phyloP scores from a whole-genome alignment of 2,888 invertebrate species.

The Torymus tubicola region DNA sequence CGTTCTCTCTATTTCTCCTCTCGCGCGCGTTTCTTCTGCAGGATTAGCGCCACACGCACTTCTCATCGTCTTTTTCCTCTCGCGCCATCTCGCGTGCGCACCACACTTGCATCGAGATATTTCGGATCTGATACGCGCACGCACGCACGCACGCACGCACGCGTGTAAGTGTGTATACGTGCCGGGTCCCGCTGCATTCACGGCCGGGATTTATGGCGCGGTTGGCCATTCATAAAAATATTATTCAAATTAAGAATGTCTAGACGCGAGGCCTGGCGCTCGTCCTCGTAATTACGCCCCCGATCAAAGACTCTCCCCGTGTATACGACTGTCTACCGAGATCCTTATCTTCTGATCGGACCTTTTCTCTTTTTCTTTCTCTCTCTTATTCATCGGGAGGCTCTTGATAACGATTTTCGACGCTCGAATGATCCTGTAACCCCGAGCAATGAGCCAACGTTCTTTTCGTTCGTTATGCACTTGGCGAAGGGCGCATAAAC shows the following conservation, averaged over 20 bases:
- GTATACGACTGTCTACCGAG: background rate
- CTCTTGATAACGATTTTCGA: constrained; percentile 49
- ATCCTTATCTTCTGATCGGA: constrained; percentile 38
- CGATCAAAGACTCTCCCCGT: constrained; percentile 37
- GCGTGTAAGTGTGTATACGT: constrained; percentile 44
- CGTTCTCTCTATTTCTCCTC: constrained; percentile 36
- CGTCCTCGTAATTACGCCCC: constrained; percentile 54
- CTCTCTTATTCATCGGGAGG: background rate
- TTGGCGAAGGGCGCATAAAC: constrained; percentile 41
- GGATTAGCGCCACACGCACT: constrained; percentile 45
- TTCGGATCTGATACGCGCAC: background rate
- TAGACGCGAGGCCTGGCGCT: constrained; percentile 63
- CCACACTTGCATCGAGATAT: background rate
- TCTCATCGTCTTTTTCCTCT: constrained; percentile 16
- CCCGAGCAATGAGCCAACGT: constrained; percentile 7
- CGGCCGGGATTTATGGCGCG: constrained; percentile 52
- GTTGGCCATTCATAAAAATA: constrained; percentile 75
- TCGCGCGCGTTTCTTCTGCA: constrained; percentile 18
- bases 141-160: constrained; percentile 52
- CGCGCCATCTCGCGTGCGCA: constrained; percentile 32
- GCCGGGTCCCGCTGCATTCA: constrained; percentile 67
- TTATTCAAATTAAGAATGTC: constrained; percentile 76
- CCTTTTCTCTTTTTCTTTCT: background rate
- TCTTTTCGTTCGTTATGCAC: constrained; percentile 15
- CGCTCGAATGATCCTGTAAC: constrained; percentile 8